These are phyloP conservation scores for Naja naja DNA, from an alignment of 2,113 vertebrate genomes.

Conservation along the genomic window DNA sequence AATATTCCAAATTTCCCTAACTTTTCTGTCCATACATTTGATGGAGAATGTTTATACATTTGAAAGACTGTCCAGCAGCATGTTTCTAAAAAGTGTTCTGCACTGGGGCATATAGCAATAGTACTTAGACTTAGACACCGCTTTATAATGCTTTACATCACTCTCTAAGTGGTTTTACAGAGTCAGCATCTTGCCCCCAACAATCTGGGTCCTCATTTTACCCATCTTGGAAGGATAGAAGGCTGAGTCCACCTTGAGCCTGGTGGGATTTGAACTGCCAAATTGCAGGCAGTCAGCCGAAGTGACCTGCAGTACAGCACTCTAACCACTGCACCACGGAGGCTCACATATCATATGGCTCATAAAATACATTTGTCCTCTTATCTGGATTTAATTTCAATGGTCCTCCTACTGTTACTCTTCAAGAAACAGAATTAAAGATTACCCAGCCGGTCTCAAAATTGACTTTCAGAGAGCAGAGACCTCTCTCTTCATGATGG, in stretches of 20 bases:
- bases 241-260: no score
- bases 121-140: no score
- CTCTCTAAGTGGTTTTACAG: no score
- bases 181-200: no score
- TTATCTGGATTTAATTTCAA: neutral
- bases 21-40: neutral
- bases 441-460: neutral
- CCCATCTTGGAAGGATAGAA: no score
- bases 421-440: neutral
- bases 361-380: neutral
- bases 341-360: neutral
- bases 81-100: neutral
- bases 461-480: neutral
- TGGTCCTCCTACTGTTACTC: neutral
- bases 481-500: no score
- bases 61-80: neutral
- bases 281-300: no score
- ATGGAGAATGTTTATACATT: neutral
- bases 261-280: no score
- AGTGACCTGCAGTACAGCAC: no score
- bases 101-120: neutral
- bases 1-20: neutral
- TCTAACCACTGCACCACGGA: no score
- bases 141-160: no score
- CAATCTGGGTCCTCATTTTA: no score